Evolutionary conservation across 2,113 vertebrate genomes (phyloP).

Genomic region (Oreochromis niloticus): DNA sequence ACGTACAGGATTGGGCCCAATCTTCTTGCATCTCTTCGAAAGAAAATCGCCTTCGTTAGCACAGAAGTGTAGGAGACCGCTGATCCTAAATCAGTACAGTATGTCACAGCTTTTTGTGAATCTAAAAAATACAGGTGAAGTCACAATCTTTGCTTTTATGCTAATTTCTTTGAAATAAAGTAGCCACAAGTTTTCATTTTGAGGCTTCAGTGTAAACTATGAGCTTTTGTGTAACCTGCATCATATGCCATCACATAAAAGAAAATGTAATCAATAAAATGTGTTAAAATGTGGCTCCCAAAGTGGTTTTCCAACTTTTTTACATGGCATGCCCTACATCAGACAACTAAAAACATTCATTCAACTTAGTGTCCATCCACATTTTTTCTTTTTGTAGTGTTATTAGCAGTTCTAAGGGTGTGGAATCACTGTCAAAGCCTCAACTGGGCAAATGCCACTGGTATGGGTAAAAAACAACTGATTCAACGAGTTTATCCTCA

Average conservation of each 20-base stretch:
- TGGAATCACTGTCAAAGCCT: background rate
- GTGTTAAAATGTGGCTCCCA: background rate
- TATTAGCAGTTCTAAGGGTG: background rate
- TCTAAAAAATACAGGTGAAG: background rate
- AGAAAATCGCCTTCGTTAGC: background rate
- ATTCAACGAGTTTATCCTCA: background rate
- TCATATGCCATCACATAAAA: background rate
- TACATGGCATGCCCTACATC: background rate
- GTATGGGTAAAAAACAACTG: background rate
- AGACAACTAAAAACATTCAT: background rate
- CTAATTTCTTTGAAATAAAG: background rate
- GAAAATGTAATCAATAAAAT: background rate
- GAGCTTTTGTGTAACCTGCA: background rate
- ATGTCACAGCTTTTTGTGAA: background rate
- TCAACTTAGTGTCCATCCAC: background rate
- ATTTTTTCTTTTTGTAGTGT: background rate
- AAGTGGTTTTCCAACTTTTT: background rate
- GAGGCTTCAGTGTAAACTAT: background rate
- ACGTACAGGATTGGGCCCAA: slow-evolving; percentile 48
- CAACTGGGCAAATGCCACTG: background rate
- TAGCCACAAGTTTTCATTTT: background rate
- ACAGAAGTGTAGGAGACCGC: background rate
- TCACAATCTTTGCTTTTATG: background rate
- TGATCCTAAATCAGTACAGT: background rate
- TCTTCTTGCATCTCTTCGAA: slow-evolving; percentile 43